Evolutionary conservation across 2,888 invertebrate species (phyloP).

Genomic region (Actias luna): DNA sequence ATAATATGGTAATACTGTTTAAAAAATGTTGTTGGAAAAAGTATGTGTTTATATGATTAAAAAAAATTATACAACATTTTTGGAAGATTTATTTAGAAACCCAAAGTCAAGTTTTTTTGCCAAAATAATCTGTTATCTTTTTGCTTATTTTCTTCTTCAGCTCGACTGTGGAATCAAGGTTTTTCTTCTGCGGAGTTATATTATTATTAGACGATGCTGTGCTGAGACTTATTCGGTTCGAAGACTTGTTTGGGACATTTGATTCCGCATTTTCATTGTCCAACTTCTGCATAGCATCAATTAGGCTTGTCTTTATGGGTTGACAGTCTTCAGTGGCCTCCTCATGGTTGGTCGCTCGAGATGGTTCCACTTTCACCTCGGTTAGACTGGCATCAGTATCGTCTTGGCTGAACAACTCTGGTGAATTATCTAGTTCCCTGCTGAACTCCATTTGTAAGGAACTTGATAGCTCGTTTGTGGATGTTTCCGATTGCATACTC

Average conservation of each 20-base stretch:
- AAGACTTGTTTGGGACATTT: background rate
- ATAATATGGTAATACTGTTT: too few relatives aligned
- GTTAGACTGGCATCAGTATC: conserved; percentile 32
- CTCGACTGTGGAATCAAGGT: conserved; percentile 43
- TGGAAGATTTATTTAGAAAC: conserved; percentile 20
- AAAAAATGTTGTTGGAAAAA: too few relatives aligned
- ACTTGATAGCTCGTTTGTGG: conserved; percentile 22
- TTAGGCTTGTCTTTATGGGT: background rate
- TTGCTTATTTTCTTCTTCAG: conserved; percentile 56
- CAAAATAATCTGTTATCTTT: conserved; percentile 73
- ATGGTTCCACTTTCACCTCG: background rate
- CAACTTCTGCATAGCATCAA: background rate
- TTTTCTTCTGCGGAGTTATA: conserved; percentile 23
- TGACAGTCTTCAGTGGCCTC: background rate
- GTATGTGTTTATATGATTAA: too few relatives aligned
- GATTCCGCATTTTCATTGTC: conserved; percentile 19
- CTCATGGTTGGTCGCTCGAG: background rate
- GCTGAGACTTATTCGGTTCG: background rate
- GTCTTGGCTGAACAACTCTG: conserved; percentile 61
- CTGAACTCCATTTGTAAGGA: conserved; percentile 26
- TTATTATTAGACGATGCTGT: conserved; percentile 13
- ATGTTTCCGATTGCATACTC: conserved; percentile 33
- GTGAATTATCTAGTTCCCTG: conserved; percentile 37
- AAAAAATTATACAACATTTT: background rate
- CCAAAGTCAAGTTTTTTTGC: conserved; percentile 47